Conservation (phyloP, 2,888 invertebrate genomes). For the Steromphala cineraria region DNA sequence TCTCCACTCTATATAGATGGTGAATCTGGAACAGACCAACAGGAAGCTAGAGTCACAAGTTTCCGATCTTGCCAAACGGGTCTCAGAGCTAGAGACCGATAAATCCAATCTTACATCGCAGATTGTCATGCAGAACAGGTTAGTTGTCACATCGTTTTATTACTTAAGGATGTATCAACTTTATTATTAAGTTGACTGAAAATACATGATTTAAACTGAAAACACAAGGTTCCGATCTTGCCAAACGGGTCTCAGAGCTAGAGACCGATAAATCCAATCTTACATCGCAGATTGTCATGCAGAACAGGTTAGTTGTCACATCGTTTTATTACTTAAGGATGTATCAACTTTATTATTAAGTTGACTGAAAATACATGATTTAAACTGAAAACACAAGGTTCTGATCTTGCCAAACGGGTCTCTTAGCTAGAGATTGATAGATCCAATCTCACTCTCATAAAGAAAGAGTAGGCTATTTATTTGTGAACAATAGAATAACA, state of each 20-base stretch:
- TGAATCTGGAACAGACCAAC: conserved; percentile 38
- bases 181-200: too few species aligned
- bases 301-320: conserved; percentile 40
- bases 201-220: too few species aligned
- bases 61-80: conserved; percentile 40
- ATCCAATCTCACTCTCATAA: conserved; percentile 25
- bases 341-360: too few species aligned
- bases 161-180: too few species aligned
- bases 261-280: conserved; percentile 43
- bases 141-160: not conserved
- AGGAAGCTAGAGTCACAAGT: conserved; percentile 47
- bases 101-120: conserved; percentile 38
- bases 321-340: too few species aligned
- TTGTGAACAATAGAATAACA: too few species aligned
- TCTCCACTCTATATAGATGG: too few species aligned
- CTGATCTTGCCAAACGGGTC: conserved; percentile 43
- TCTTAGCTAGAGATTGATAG: conserved; percentile 47
- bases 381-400: conserved; percentile 46
- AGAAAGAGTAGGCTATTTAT: too few species aligned
- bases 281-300: conserved; percentile 43
- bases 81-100: conserved; percentile 46
- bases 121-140: conserved; percentile 51
- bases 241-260: conserved; percentile 44
- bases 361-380: too few species aligned
- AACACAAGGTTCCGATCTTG: conserved; percentile 44